Percentiles rank a stretch among this genome's conserved stretches.
Conservation (phyloP, 2,113 vertebrate genomes). For the Aldabrachelys gigantea region DNA sequence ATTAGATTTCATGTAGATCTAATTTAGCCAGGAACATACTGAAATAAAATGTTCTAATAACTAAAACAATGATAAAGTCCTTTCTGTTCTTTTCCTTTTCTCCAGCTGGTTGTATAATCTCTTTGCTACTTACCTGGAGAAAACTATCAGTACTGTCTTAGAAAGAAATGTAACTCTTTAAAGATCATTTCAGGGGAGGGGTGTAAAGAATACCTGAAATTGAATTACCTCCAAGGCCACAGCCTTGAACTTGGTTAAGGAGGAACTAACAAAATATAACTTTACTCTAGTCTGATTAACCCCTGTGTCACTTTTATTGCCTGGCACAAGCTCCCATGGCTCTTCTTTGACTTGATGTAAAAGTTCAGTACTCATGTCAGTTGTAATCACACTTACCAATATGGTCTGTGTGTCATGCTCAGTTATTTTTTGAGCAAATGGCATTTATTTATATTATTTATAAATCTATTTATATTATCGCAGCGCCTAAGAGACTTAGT, state of each 20-base stretch:
- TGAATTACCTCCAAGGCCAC: neutral
- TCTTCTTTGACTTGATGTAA: neutral
- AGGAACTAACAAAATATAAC: neutral
- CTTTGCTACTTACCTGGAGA: constrained; percentile 71
- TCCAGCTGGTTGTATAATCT: constrained; percentile 71
- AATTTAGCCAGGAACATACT: neutral
- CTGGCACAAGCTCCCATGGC: neutral
- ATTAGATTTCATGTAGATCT: neutral
- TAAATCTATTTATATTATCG: no score
- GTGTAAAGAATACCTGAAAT: neutral
- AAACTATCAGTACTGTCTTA: constrained; percentile 65
- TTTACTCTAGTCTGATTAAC: neutral
- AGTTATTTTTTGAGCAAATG: no score
- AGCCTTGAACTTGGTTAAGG: neutral
- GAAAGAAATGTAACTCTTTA: constrained; percentile 68
- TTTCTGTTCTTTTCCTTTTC: neutral
- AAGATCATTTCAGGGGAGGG: neutral
- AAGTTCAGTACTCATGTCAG: no score
- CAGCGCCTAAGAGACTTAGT: no score
- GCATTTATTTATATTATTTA: no score
- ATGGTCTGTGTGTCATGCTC: no score
- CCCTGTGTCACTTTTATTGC: neutral
- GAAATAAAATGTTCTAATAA: neutral
- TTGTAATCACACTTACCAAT: no score
- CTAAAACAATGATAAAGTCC: neutral